Conservation (phyloP, 2,888 invertebrate species). For the Geophilus truncorum region DNA sequence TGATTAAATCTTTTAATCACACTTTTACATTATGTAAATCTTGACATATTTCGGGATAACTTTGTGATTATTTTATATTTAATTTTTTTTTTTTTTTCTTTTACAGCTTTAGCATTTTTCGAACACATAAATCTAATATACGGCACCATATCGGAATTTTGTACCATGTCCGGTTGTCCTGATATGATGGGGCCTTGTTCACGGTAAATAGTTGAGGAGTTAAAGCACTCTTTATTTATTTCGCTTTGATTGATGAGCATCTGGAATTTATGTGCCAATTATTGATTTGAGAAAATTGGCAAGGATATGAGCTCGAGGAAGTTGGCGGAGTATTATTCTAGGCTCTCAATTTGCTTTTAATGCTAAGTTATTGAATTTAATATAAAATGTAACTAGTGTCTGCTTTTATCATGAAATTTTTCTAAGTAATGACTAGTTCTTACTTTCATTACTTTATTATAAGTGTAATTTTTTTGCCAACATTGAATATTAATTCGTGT, state of each 20-base stretch:
- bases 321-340: background rate
- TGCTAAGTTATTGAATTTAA: too few species aligned
- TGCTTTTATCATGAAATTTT: too few species aligned
- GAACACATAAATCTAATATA: conserved; percentile 98
- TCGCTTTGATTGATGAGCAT: background rate
- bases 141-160: conserved; percentile 97
- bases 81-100: conserved; percentile 28
- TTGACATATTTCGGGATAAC: background rate
- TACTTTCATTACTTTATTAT: too few species aligned
- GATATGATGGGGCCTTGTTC: conserved; percentile 96
- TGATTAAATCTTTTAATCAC: too few species aligned
- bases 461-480: too few species aligned
- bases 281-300: background rate
- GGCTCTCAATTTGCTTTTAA: background rate
- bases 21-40: too few species aligned
- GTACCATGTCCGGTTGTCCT: conserved; percentile 90
- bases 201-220: conserved; percentile 58
- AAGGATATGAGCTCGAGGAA: background rate
- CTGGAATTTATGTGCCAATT: background rate
- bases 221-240: too few species aligned
- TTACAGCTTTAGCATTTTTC: conserved; percentile 86
- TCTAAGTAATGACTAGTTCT: too few species aligned
- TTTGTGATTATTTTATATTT: background rate
- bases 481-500: too few species aligned
- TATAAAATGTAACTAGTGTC: too few species aligned